phyloP scores from a whole-genome alignment of 2,113 vertebrate species.

The Leiothrix lutea region DNA sequence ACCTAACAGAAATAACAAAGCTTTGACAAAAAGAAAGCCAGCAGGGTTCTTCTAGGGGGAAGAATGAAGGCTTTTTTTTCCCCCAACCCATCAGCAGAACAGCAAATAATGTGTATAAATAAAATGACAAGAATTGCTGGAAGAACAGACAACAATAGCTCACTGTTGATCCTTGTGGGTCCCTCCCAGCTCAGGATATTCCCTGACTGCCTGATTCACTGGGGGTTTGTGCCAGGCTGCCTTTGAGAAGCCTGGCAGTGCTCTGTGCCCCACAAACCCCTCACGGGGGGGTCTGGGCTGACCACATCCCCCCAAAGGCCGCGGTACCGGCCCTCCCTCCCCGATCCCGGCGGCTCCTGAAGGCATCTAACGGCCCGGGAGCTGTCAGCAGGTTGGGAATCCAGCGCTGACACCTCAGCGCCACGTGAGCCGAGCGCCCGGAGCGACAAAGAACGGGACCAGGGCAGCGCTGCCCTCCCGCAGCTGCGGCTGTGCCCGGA shows the following conservation, averaged over 20 bases:
- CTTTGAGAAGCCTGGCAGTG: not conserved
- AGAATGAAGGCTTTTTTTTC: not conserved
- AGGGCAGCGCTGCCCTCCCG: not conserved
- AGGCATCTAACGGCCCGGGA: not conserved
- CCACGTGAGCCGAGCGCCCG: not conserved
- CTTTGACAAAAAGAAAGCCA: not conserved
- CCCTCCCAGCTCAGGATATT: not conserved
- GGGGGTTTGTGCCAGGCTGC: not conserved
- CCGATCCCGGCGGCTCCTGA: rapidly evolving
- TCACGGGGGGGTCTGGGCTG: rapidly evolving
- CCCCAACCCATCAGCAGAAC: not conserved
- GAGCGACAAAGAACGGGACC: not conserved
- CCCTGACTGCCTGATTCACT: not conserved
- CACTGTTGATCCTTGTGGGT: not conserved
- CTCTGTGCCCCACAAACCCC: not conserved
- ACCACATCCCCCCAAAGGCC: rapidly evolving
- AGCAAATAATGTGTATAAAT: not conserved
- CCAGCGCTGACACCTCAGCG: not conserved
- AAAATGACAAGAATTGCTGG: not conserved
- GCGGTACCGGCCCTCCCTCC: not conserved
- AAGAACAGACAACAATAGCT: not conserved
- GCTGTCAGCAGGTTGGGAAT: not conserved
- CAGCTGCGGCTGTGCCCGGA: not conserved
- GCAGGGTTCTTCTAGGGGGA: not conserved
- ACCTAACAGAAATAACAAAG: not conserved